Evolutionary conservation across 2,888 invertebrate species (phyloP).

Genomic region (Drosophila acutilabella): DNA sequence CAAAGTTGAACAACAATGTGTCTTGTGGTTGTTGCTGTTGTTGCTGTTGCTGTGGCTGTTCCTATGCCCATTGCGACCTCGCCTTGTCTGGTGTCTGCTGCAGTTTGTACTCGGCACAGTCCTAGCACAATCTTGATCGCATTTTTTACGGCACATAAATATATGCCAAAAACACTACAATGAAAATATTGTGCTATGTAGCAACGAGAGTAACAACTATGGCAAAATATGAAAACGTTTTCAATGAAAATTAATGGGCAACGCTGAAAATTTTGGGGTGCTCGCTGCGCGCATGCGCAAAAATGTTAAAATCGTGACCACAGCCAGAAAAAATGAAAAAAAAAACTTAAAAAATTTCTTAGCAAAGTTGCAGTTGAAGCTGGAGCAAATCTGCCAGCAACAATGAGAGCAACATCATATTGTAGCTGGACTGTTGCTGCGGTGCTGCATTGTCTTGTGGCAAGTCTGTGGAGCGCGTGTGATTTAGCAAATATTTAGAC

Average conservation of each 20-base stretch:
- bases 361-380: conserved; percentile 5
- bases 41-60: conserved; percentile 26
- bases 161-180: conserved; percentile 80
- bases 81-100: conserved; percentile 60
- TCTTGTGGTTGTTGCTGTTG: conserved; percentile 14
- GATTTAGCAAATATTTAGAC: conserved; percentile 80
- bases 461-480: conserved; percentile 70
- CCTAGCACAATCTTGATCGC: conserved; percentile 78
- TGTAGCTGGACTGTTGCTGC: conserved; percentile 4
- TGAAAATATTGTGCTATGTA: conserved; percentile 77
- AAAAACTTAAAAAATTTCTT: too few species aligned
- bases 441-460: conserved; percentile 65
- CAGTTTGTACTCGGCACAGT: conserved; percentile 50
- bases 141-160: conserved; percentile 82
- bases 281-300: conserved; percentile 81
- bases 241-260: conserved; percentile 82
- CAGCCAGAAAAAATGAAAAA: conserved; percentile 20
- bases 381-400: conserved; percentile 42
- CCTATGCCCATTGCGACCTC: conserved; percentile 48
- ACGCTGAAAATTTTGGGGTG: conserved; percentile 79
- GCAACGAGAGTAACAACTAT: conserved; percentile 63
- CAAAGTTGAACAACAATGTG: conserved; percentile 73
- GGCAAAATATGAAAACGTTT: conserved; percentile 81
- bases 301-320: conserved; percentile 85
- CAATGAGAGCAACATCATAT: conserved; percentile 32